Evolutionary conservation across 2,797 vertebrate genomes (phyloP).

Genomic region (Sylvia borin): DNA sequence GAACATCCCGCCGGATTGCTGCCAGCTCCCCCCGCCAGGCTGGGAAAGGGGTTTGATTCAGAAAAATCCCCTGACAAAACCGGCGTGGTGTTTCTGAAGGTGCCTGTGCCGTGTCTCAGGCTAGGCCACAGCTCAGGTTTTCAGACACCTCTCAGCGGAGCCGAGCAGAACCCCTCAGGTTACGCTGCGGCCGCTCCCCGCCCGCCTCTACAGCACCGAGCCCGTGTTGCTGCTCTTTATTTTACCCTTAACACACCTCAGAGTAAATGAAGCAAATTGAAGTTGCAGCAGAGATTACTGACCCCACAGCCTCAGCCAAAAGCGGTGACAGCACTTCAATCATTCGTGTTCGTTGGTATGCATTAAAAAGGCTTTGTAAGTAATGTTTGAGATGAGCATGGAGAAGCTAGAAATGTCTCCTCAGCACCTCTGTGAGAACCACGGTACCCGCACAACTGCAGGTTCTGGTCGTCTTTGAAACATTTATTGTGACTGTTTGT

Average conservation of each 20-base stretch:
- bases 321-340: neutral
- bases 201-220: rapidly evolving
- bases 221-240: neutral
- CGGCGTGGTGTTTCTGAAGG: rapidly evolving
- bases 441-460: rapidly evolving
- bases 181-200: rapidly evolving
- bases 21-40: too few species aligned
- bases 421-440: neutral
- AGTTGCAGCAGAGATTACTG: neutral
- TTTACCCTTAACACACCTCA: neutral
- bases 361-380: neutral
- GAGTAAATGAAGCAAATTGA: neutral
- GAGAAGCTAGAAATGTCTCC: neutral
- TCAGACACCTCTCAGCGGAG: too few species aligned
- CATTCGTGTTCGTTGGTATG: neutral
- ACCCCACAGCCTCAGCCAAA: neutral
- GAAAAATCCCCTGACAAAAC: neutral
- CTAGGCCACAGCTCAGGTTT: neutral
- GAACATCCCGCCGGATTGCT: neutral
- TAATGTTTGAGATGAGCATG: neutral
- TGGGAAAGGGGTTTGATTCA: neutral
- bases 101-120: rapidly evolving
- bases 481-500: neutral
- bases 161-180: neutral
- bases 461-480: neutral